These are phyloP conservation scores for Orthosia cruda DNA, from an alignment of 2,888 invertebrate species.

Conservation along the genomic window DNA sequence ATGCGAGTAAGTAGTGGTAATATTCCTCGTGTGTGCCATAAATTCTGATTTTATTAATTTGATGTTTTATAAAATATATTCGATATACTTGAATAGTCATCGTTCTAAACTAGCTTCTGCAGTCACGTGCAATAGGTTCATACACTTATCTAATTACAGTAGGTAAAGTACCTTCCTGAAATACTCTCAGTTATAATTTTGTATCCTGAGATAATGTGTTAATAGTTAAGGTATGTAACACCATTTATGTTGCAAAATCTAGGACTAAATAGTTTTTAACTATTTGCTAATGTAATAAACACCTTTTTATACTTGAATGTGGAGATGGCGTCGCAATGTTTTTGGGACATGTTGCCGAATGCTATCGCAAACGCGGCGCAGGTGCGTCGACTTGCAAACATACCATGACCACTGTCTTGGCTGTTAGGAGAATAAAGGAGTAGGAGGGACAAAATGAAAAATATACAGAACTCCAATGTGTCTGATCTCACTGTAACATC, in stretches of 20 bases:
- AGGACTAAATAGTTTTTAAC: neutral
- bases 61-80: slow-evolving; percentile 16
- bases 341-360: neutral
- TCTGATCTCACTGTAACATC: slow-evolving; percentile 82
- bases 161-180: too few relatives aligned
- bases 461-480: slow-evolving; percentile 77
- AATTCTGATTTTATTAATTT: slow-evolving; percentile 47
- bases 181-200: neutral
- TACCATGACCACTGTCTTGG: slow-evolving; percentile 5
- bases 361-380: neutral
- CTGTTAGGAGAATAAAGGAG: slow-evolving; percentile 42
- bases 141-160: neutral
- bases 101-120: neutral
- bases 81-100: slow-evolving; percentile 11
- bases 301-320: slow-evolving; percentile 13
- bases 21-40: slow-evolving; percentile 66
- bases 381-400: slow-evolving; percentile 1
- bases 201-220: neutral
- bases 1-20: slow-evolving; percentile 34
- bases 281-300: neutral
- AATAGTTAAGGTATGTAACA: neutral
- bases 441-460: slow-evolving; percentile 69
- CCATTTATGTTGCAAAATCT: neutral
- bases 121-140: neutral
- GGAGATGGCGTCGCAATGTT: neutral